Base-by-base conservation (phyloP, 2,888 invertebrate genomes). In the Thera obeliscata region DNA sequence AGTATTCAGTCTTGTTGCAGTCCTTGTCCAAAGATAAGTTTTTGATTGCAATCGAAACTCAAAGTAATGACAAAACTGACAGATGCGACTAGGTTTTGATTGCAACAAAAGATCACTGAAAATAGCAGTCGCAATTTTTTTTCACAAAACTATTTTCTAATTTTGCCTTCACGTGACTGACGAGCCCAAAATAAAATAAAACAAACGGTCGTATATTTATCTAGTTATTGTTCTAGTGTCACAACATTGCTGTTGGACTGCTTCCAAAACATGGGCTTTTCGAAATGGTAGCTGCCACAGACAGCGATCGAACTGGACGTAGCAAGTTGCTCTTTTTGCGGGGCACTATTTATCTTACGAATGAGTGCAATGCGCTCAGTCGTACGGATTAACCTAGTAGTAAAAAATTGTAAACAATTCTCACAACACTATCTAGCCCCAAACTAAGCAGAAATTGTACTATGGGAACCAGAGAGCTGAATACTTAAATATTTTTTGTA, bases 181-280 rank as follows among this genome's bases (percentile, higher is more conserved):
- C 59, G 12, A 66, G 41, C 48, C 8, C 36, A 36, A 48, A 48
- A 22, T 64, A 58, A 64, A 68, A 68, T 8, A 48, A 50, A 52
- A 52, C 56, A 69, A 69, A 62, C 65, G 41, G 50, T 58, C 36
- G 35, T 41, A 61, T 61, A 61, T 57, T 59, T 41, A n/a, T 56
- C 60, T 33, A 66, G 62, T 48, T 62, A 58, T 57, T 55, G 52
- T 59, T 59, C 35, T 35, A 11, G 12, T 61, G 56, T 66, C 62
- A 59, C 69, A 69, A 62, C 58, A 59, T 49, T 46, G 41, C 56
- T 56, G 22, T 60, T 69, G 69, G 66, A 46, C 43, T 33, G 8
- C 3, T 12, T 62, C 65, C 69, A 69, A 62, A 54, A 56, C 63
- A 49, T 49, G 60, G 6, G 49, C 43, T 61, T 56, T 56, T 56